Percentiles rank a stretch among this genome's conserved stretches.
Evolutionary conservation across 1,140 invertebrate species (phyloP).

Genomic region (Bombus superbus): DNA sequence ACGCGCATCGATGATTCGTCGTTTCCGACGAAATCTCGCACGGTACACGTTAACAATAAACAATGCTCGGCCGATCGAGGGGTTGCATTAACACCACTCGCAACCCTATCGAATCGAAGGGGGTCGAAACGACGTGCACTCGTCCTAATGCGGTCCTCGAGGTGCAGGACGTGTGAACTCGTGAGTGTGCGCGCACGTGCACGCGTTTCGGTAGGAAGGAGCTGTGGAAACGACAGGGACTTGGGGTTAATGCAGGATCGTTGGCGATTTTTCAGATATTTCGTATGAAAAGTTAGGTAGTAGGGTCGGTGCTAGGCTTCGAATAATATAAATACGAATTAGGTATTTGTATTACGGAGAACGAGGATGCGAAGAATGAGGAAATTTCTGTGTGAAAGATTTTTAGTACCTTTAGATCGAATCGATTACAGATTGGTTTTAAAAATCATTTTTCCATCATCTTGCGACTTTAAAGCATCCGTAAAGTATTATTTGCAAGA

Average conservation of each 20-base stretch:
- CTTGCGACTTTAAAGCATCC: too few relatives aligned
- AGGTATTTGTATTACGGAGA: too few relatives aligned
- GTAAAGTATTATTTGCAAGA: too few relatives aligned
- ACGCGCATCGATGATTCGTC: background rate
- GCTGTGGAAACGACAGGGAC: background rate
- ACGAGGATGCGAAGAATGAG: too few relatives aligned
- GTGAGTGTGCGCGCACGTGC: background rate
- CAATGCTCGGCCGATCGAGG: conserved; percentile 8
- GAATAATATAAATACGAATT: background rate
- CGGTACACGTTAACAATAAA: conserved; percentile 15
- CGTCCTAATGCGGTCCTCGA: conserved; percentile 20
- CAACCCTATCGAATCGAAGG: conserved; percentile 18
- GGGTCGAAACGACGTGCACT: conserved; percentile 6
- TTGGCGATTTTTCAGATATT: background rate
- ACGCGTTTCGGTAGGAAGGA: background rate
- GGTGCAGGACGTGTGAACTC: conserved; percentile 23
- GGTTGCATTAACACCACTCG: conserved; percentile 44
- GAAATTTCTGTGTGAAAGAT: too few relatives aligned
- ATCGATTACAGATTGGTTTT: too few relatives aligned
- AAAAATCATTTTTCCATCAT: too few relatives aligned
- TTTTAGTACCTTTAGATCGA: too few relatives aligned
- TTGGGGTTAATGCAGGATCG: background rate
- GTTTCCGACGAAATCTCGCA: conserved; percentile 27
- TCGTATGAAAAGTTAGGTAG: background rate
- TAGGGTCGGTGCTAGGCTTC: background rate